These are phyloP conservation scores for Halesus radiatus DNA, from an alignment of 1,140 invertebrate genomes.

Conservation along the genomic window DNA sequence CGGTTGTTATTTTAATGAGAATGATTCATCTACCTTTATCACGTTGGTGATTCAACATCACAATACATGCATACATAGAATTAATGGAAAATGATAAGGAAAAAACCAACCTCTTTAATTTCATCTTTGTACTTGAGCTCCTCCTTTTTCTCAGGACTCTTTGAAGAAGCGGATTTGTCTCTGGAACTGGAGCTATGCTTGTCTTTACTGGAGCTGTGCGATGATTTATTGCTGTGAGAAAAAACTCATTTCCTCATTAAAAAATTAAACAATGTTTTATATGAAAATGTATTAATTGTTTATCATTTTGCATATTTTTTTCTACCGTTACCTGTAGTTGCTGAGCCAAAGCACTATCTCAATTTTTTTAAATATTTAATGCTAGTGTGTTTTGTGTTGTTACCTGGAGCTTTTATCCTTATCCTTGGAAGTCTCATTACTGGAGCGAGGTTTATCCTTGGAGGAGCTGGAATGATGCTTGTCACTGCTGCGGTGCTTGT, in stretches of 20 bases:
- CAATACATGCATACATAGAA: too few species aligned
- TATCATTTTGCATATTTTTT: too few species aligned
- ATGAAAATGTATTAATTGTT: too few species aligned
- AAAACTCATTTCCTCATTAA: not conserved
- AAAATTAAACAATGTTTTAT: too few species aligned
- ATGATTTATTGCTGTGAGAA: slow-evolving; percentile 51
- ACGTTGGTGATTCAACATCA: too few species aligned
- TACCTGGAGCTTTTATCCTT: slow-evolving; percentile 24
- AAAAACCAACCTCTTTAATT: slow-evolving; percentile 59
- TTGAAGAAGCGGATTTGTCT: slow-evolving; percentile 50
- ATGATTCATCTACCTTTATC: too few species aligned
- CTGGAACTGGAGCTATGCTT: slow-evolving; percentile 62
- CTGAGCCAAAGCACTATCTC: too few species aligned
- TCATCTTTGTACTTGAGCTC: slow-evolving; percentile 58
- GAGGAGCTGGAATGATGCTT: slow-evolving; percentile 62
- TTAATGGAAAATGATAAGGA: too few species aligned
- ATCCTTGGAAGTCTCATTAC: slow-evolving; percentile 10
- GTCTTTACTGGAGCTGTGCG: slow-evolving; percentile 63
- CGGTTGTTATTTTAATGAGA: too few species aligned
- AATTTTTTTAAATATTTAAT: too few species aligned
- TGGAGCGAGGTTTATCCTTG: slow-evolving; percentile 51
- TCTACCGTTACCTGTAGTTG: too few species aligned
- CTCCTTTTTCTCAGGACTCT: slow-evolving; percentile 54
- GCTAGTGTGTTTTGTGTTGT: too few species aligned
- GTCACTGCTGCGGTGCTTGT: slow-evolving; percentile 62